Percentiles rank a stretch among this genome's conserved stretches.
Conservation (phyloP, 2,113 vertebrate genomes). For the Cathartes aura region DNA sequence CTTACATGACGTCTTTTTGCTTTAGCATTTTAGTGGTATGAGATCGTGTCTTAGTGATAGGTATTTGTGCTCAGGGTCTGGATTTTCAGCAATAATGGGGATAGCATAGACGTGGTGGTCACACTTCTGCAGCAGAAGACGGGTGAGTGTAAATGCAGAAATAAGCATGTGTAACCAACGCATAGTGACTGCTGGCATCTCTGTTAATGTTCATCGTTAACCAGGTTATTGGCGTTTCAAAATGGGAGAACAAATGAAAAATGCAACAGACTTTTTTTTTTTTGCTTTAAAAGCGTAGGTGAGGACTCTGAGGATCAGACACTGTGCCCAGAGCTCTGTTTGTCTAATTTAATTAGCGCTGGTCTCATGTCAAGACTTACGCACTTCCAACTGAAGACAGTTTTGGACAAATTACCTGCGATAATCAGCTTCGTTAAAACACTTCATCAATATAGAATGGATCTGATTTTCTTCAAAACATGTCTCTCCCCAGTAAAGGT, state of each 20-base stretch:
- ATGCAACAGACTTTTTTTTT: neutral
- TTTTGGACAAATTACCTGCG: neutral
- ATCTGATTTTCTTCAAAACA: neutral
- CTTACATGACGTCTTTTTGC: neutral
- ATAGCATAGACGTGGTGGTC: neutral
- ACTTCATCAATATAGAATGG: neutral
- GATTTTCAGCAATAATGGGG: neutral
- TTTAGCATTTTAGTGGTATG: neutral
- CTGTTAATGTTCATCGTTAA: neutral
- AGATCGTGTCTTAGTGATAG: neutral
- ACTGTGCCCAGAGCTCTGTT: neutral
- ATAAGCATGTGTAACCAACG: neutral
- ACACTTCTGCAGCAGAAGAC: fast-evolving
- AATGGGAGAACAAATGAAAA: neutral
- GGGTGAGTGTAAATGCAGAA: neutral
- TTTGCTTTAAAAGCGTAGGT: neutral
- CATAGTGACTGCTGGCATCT: neutral
- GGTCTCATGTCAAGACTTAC: neutral
- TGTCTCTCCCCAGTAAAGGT: neutral
- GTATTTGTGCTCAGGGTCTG: neutral
- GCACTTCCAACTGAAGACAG: neutral
- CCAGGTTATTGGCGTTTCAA: neutral
- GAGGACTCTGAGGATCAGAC: neutral
- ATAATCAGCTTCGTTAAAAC: neutral
- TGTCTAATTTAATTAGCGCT: neutral